Base-by-base conservation (phyloP, 2,113 vertebrate species). In the Sterna hirundo region DNA sequence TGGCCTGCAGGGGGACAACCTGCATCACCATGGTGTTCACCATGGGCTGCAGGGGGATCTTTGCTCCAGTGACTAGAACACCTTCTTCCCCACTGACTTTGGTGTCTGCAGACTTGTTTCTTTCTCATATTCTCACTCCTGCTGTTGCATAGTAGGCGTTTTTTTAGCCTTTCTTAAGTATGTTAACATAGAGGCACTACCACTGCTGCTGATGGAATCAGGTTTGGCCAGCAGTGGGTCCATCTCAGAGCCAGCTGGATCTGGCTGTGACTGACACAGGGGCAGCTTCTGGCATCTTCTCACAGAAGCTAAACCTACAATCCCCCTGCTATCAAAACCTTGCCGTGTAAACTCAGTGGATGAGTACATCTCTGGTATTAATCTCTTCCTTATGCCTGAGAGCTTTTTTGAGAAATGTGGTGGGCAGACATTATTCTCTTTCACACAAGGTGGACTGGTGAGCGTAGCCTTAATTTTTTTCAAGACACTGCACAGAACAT, bases 121-220 rank as follows among this genome's bases (percentile, higher is more conserved):
- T 25, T 12, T 81, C 26, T 19, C 11, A 5, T 16, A 7, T n/a
- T 84, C 72, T 54, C 18, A 17, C 11, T 68, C 6, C 23, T 74
- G 38, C 32, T 58, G 17, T 40, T 87, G 58, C 7, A 34, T 27
- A 36, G 58, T 23, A 14, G 8, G 23, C 6, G 1, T 0, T 21
- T 77, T 81, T 78, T 64, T 10, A 60, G 13, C 19, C 26, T 54
- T 64, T 64, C 18, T 57, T 58, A 44, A 58, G n/a, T 13, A 64
- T 5, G 0, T 20, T 2, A 0, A 38, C 49, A 22, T 5, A 30
- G 25, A 77, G 32, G 17, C 9, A 2, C 61, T 57, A 19, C 7
- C 6, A 18, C 14, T 20, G 14, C 17, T 66, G 11, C 30, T 74
- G 32, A 30, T 3, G 10, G 20, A 14, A 18, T 60, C 30, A 54